phyloP scores from a whole-genome alignment of 2,888 invertebrate genomes.

The Trachelus iudaicus region DNA sequence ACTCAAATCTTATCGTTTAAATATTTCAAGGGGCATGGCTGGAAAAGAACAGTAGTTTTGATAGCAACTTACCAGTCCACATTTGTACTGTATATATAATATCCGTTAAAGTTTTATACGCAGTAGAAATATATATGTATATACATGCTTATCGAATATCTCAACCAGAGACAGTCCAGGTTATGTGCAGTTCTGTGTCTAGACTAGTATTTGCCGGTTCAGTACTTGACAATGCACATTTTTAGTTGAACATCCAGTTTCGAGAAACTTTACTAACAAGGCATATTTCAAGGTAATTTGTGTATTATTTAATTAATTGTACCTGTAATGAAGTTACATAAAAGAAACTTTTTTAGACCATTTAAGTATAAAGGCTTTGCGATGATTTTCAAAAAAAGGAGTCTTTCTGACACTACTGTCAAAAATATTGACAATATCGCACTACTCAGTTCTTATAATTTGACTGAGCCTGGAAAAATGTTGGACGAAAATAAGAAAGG shows the following conservation, averaged over 20 bases:
- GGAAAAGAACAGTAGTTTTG: background rate
- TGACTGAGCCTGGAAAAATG: background rate
- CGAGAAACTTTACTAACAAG: background rate
- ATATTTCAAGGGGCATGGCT: background rate
- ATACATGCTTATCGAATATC: background rate
- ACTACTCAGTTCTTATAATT: background rate
- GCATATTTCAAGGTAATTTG: background rate
- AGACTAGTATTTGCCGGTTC: background rate
- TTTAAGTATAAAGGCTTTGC: background rate
- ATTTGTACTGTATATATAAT: background rate
- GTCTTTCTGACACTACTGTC: background rate
- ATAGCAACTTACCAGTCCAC: background rate
- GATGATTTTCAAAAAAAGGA: background rate
- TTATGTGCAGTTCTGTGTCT: background rate
- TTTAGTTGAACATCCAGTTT: background rate
- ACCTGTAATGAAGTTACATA: background rate
- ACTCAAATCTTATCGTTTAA: background rate
- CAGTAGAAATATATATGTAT: background rate
- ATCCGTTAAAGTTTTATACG: background rate
- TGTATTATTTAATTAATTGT: background rate
- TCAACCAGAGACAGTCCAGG: background rate
- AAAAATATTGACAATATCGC: background rate
- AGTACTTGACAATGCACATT: background rate
- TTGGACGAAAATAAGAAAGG: background rate
- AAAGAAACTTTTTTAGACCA: background rate